Base-by-base conservation (phyloP, 2,113 vertebrate species). In the Sceloporus tristichus region DNA sequence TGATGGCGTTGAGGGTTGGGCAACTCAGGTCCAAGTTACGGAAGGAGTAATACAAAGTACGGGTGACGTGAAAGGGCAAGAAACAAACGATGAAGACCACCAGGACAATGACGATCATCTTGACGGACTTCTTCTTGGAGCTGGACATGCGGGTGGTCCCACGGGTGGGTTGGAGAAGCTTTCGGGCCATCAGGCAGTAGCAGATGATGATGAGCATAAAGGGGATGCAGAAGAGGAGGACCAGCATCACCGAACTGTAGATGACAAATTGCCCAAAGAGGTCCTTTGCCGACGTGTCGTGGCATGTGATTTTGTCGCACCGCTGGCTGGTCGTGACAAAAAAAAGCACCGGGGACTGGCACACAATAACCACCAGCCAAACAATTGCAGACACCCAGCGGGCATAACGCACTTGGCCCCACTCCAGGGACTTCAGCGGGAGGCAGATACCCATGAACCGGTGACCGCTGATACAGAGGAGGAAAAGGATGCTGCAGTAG, bases 401-500 rank as follows among this genome's bases (percentile, higher is more conserved):
- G 38, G 98, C 98, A 0, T 97, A 97, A 62, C 93, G 97, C 5
- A 97, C 95, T 0, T 94, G 98, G 40, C 97, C 96, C 98, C 98
- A 99, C 74, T 87, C 94, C 84, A 99, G 95, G 0, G 98, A 99
- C 65, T 94, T 97, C 82, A 99, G 96, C 0, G 99, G 98, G 82
- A 97, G 97, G 91, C 98, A 97, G 93, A 99, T 94, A 0, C 98
- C 98, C 86, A 99, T 86, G 89, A 99, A 99, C 0, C 99, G 97
- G 65, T 99, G 98, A 86, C 98, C 77, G 87, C 98, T 99, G 97
- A 99, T 99, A 87, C 98, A 99, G 80, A 97, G 98, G 91, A 99
- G 97, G 95, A 99, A 99, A 25, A 99, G 97, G 95, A 99, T 99
- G 95, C 96, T 98, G 96, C 98, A 98, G 83, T 99, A 99, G 38